Conservation (phyloP, 92 coral and sea anemone species). For the Diadumene lineata region DNA sequence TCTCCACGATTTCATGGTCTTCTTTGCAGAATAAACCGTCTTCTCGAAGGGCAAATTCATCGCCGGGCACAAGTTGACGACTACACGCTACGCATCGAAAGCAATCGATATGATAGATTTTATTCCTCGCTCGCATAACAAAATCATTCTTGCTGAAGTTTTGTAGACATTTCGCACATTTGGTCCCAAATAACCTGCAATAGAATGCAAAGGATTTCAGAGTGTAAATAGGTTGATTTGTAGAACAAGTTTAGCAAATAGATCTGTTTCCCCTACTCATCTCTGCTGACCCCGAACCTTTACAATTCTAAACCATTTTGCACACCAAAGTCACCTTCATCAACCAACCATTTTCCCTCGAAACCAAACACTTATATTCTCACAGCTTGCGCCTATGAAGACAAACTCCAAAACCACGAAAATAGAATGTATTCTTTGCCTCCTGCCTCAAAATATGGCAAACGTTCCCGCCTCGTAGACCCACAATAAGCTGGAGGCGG, state of each 20-base stretch:
- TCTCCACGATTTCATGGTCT: slow-evolving; percentile 97
- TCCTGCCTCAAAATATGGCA: slow-evolving; percentile 84
- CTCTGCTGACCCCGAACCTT: slow-evolving; percentile 31
- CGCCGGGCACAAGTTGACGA: slow-evolving; percentile 95
- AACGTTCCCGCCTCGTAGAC: slow-evolving; percentile 91
- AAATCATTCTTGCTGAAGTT: slow-evolving; percentile 93
- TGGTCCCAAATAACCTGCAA: slow-evolving; percentile 95
- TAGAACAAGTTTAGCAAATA: slow-evolving; percentile 91
- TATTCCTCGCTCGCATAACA: slow-evolving; percentile 96
- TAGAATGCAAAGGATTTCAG: slow-evolving; percentile 39
- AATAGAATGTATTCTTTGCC: slow-evolving; percentile 61
- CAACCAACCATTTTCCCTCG: neutral
- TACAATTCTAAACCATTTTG: slow-evolving; percentile 10
- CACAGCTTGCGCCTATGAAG: slow-evolving; percentile 23
- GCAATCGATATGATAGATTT: slow-evolving; percentile 96
- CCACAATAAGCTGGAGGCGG: slow-evolving; percentile 97
- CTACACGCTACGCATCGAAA: slow-evolving; percentile 99
- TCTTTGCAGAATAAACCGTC: slow-evolving; percentile 97
- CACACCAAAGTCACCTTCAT: slow-evolving; percentile 20
- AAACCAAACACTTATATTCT: slow-evolving; percentile 18
- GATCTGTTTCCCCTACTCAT: slow-evolving; percentile 53
- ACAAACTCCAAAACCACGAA: slow-evolving; percentile 69
- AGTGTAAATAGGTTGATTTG: slow-evolving; percentile 60
- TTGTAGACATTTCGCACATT: slow-evolving; percentile 95
- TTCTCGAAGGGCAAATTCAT: slow-evolving; percentile 95